Conservation (phyloP, 2,797 vertebrate species). For the Halcyon smyrnensis region DNA sequence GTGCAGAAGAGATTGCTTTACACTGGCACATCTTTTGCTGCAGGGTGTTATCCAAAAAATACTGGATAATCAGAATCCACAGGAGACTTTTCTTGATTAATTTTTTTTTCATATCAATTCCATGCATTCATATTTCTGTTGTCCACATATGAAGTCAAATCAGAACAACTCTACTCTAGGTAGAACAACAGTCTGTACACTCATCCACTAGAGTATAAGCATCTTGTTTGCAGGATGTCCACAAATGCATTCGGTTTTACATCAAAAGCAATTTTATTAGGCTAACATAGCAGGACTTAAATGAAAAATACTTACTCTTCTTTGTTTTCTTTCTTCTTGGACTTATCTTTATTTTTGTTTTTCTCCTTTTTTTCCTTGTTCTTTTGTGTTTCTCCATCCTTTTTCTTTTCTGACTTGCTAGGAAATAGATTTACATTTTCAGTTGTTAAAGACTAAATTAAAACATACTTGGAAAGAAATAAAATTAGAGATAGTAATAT, state of each 20-base stretch:
- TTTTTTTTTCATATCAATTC: background rate
- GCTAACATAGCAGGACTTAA: background rate
- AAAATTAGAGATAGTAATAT: background rate
- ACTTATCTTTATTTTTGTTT: conserved; percentile 74
- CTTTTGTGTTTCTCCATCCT: conserved; percentile 75
- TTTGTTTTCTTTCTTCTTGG: conserved; percentile 74
- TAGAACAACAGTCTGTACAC: background rate
- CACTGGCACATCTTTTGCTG: background rate
- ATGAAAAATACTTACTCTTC: conserved; percentile 71
- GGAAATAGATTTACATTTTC: conserved; percentile 39
- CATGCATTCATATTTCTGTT: background rate
- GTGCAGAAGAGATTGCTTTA: background rate
- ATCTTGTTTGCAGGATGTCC: background rate
- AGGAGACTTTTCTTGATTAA: background rate
- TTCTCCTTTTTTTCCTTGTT: conserved; percentile 80
- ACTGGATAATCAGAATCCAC: background rate
- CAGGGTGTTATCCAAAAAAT: background rate
- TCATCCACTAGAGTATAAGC: background rate
- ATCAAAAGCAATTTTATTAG: background rate
- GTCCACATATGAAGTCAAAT: background rate
- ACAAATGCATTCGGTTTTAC: background rate
- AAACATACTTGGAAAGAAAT: background rate
- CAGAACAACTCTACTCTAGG: background rate
- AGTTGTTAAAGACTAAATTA: background rate
- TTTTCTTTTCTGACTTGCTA: conserved; percentile 84